Percentiles rank a stretch among this genome's conserved stretches.
Conservation (phyloP, 2,797 vertebrate genomes). For the Rhinoraja longicauda region DNA sequence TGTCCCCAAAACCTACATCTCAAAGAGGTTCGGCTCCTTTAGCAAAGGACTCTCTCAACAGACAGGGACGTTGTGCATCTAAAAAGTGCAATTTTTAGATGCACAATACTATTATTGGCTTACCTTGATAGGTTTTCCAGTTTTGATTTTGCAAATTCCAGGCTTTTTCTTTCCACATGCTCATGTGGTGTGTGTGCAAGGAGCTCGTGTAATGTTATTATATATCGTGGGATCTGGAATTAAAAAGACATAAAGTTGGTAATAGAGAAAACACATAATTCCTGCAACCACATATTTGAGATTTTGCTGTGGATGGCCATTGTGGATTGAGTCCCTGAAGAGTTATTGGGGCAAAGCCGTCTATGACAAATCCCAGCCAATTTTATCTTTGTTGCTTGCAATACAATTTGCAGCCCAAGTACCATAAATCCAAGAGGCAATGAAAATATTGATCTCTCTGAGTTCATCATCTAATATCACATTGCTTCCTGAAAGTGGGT, state of each 20-base stretch:
- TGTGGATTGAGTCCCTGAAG: background rate
- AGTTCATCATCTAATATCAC: background rate
- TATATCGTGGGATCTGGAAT: constrained; percentile 90
- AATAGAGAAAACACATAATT: background rate
- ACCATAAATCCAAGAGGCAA: background rate
- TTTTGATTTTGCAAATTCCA: constrained; percentile 97
- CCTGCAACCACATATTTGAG: background rate
- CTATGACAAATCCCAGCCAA: background rate
- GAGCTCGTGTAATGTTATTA: constrained; percentile 94
- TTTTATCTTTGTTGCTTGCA: background rate
- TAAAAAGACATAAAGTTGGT: background rate
- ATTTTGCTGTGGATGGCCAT: background rate
- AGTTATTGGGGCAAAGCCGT: background rate
- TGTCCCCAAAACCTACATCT: background rate
- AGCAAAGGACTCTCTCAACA: background rate
- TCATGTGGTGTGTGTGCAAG: constrained; percentile 94
- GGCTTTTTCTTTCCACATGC: constrained; percentile 92
- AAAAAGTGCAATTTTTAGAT: background rate
- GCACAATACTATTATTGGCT: constrained; percentile 16
- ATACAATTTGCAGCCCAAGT: background rate
- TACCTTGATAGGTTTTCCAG: constrained; percentile 93
- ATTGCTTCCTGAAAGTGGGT: background rate
- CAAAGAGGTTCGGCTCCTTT: background rate
- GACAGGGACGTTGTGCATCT: background rate
- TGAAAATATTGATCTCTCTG: background rate